Evolutionary conservation across 1,140 invertebrate genomes (phyloP), one percentile per base, ranked within the genome.

Genomic region (Fopius arisanus): DNA sequence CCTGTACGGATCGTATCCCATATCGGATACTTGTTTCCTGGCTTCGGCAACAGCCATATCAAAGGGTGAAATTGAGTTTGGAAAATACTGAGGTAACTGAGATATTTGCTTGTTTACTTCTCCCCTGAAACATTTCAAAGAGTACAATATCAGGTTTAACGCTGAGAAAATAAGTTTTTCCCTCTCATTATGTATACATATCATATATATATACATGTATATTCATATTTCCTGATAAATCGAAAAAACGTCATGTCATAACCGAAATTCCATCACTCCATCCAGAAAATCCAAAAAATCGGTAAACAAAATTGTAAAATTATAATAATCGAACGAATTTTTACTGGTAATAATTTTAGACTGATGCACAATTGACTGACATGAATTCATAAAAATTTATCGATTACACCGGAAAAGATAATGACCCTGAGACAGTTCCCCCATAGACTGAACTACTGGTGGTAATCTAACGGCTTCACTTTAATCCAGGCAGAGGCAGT

Each of bases 51-150:
- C 90, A 9, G 93, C 91, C 90, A 95, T 94, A 78, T 96, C 95
- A 54, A 96, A 88, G 0, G 95, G 95, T 7, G 94, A 93, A 77
- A 96, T 94, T 0, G 95, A 96, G 84, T 96, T 96, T 0, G 94
- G 94, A 78, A 96, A 94, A 51, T 90, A 91, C 78, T 93, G 90
- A 4, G 93, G 90, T 9, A 94, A 81, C 77, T 92, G 80, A 0
- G 84, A 86, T 70, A 90, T 87, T 73, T 90, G 87, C 59, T 89
- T 87, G 73, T 90, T 89, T 6, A 90, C 85, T 77, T 90, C 88
- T 3, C 86, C 88, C 70, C 89, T 86, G 48, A 14, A 77, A 72
- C 67, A 29, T 31, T 31, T n/a, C 26, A 65, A 4, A 31, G 28
- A 65, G 14, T 29, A 65, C 33, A 10, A 1, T 65, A 33, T 29